Conservation (phyloP, 2,113 vertebrate species). For the Pterocles orientalis region DNA sequence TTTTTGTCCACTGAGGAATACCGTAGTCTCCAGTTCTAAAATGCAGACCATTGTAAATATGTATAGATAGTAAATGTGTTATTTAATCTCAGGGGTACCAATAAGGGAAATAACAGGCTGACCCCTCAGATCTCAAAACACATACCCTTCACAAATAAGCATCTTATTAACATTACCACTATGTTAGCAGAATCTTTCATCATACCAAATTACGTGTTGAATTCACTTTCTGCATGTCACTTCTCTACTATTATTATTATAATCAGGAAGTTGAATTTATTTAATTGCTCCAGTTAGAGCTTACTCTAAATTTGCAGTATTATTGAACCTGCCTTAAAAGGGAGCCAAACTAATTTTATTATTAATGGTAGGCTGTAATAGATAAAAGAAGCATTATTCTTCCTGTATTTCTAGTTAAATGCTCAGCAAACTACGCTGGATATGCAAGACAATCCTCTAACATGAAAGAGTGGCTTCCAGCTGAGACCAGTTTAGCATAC, state of each 20-base stretch:
- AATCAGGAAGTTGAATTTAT: not conserved
- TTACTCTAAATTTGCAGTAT: not conserved
- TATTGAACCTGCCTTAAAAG: not conserved
- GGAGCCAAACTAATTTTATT: constrained; percentile 17
- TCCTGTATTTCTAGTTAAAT: not conserved
- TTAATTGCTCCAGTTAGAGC: constrained; percentile 12
- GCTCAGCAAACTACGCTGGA: not conserved
- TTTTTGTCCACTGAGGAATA: not conserved
- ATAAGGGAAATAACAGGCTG: not conserved
- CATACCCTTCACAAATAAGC: not conserved
- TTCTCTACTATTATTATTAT: not conserved
- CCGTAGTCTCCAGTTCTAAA: not conserved
- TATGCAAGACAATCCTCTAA: not conserved
- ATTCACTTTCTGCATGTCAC: not conserved
- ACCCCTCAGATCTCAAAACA: not conserved
- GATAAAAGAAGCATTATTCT: constrained; percentile 31
- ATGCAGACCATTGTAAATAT: not conserved
- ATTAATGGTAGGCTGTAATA: not conserved
- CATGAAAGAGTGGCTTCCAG: constrained; percentile 28
- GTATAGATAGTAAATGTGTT: not conserved
- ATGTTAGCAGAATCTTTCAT: not conserved
- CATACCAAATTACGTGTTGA: not conserved
- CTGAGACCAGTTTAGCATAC: constrained; percentile 10
- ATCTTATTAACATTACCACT: not conserved
- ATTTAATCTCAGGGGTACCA: not conserved